Evolutionary conservation across 1,140 invertebrate species (phyloP), one percentile per base, ranked within the genome.

Genomic region (Bathynomus jamesi): DNA sequence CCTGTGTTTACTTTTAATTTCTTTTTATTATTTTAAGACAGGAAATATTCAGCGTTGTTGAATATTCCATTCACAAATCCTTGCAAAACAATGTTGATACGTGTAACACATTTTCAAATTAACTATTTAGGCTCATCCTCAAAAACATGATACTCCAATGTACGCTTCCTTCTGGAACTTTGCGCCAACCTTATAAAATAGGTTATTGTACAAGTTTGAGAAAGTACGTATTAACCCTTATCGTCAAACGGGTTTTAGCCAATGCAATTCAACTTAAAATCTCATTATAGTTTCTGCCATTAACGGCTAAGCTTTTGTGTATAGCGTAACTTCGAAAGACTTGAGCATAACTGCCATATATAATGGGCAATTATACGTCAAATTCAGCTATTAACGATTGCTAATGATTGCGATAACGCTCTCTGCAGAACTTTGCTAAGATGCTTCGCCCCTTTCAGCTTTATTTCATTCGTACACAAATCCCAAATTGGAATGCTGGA

Each of bases 361-460:
- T 53, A 53, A 53, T 53, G 40, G 40, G 40, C 40, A 53, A 53
- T 53, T 53, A 53, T 53, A 53, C 40, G 40, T 53, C 40, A 53
- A 53, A 53, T 21, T 11, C 40, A 53, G 40, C 40, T 53, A 53
- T 53, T 53, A 53, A 53, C 40, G 40, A 53, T 53, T 53, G 40
- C 2, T 53, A 53, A 53, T 53, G 40, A 53, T 53, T 53, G 40
- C 40, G 40, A 53, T 53, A 53, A 53, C 40, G 40, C 17, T 40
- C 17, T 40, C 7, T 40, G 32, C 32, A 40, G 32, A 40, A 40
- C 32, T 40, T 40, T 17, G 32, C 32, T 17, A 7, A 40, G 17
- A 17, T 8, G 7, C 7, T 17, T 40, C 17, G 7, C 17, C 32
- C 17, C 17, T 40, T 17, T 40, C 32, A 40, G 32, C 17, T 17